Base-by-base conservation (phyloP, 2,888 invertebrate genomes). In the Conus canariensis region DNA sequence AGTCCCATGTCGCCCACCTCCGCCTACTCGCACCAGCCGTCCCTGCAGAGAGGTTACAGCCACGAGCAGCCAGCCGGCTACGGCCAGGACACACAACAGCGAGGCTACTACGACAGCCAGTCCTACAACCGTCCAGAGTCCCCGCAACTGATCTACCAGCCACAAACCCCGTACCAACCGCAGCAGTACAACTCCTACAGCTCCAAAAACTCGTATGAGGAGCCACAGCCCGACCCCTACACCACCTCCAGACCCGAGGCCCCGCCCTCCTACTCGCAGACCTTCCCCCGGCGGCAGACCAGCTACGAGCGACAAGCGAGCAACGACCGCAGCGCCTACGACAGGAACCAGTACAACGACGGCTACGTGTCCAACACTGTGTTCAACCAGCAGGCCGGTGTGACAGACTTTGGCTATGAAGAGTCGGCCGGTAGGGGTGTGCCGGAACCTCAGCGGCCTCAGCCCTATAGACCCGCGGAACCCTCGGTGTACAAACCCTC, bases 221-320 rank as follows among this genome's bases (percentile, higher is more conserved):
- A 64, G 30, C 85, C 59, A 7, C 77, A 56, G 77, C 74, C 58
- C 12, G 67, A 80, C 45, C 30, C 74, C 3, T 74, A 74, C 85
- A 58, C 19, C 56, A 25, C 87, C 85, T 64, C 90, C 90, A 83
- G 89, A n/a, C 89, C 89, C 5, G 89, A 89, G 56, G 89, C 89
- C 30, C 89, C 89, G 19, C 89, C 89, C 19, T 89, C 89, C 6
- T 89, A 89, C 89, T 85, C 89, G 12, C 89, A 89, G 85, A 89
- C 89, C 58, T 89, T 89, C 89, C 89, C 89, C 56, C 70, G 89
- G 4, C 89, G 89, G 2, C 89, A 89, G 89, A n/a, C 85, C 59
- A 77, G 89, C 74, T 89, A 70, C 89, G 87, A 87, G 12, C 25
- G 70, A 70, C 87, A 87, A 58, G 25, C 22, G 16, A 59, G 58